Evolutionary conservation across 2,888 invertebrate species (phyloP).

Genomic region (Epinotia ramella): DNA sequence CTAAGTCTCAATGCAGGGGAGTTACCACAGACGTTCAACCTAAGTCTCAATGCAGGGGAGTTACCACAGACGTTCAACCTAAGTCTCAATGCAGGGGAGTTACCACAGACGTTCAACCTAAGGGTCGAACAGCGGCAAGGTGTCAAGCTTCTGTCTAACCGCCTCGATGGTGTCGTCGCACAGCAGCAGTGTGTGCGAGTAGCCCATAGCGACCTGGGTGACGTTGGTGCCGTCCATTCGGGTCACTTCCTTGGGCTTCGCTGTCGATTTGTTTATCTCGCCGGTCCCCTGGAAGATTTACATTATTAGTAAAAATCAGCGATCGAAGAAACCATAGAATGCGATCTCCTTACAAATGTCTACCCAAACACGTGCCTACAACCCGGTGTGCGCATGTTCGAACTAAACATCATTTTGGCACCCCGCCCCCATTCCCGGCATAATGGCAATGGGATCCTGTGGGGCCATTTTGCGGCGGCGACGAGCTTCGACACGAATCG

Average conservation of each 20-base stretch:
- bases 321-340: too few species aligned
- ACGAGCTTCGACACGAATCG: too few species aligned
- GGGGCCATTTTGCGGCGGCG: conserved; percentile 33
- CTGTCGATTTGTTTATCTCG: conserved; percentile 94
- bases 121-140: conserved; percentile 79
- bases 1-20: too few species aligned
- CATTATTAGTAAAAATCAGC: background rate
- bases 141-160: conserved; percentile 82
- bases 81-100: background rate
- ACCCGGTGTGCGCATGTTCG: too few species aligned
- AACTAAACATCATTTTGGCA: too few species aligned
- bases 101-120: conserved; percentile 48
- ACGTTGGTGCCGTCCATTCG: conserved; percentile 91
- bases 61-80: too few species aligned
- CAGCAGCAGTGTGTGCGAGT: conserved; percentile 91
- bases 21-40: too few species aligned
- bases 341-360: background rate
- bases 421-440: too few species aligned
- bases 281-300: conserved; percentile 89
- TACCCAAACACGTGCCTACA: too few species aligned
- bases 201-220: conserved; percentile 92
- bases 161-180: conserved; percentile 82
- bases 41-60: too few species aligned
- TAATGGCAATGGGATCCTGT: too few species aligned
- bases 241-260: conserved; percentile 94